phyloP scores from a whole-genome alignment of 2,888 invertebrate genomes.

The Prosopocoilus inquinatus region DNA sequence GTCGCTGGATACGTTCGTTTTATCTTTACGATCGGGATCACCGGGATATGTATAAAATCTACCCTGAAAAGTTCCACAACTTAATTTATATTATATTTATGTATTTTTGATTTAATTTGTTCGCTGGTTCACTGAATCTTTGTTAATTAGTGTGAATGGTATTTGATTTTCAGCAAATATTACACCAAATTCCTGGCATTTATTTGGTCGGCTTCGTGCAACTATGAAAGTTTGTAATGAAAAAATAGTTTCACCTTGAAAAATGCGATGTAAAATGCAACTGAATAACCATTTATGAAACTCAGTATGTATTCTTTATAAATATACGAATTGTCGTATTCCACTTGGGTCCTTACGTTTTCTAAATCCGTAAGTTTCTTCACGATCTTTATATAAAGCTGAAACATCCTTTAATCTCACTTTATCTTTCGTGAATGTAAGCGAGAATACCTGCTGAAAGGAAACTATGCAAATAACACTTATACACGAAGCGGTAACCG shows the following conservation, averaged over 20 bases:
- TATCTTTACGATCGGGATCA: slow-evolving; percentile 29
- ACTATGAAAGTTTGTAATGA: no score
- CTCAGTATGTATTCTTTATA: slow-evolving; percentile 31
- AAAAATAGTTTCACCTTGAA: slow-evolving; percentile 22
- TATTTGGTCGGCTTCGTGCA: no score
- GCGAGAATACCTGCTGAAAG: background rate
- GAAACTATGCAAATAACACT: slow-evolving; percentile 7
- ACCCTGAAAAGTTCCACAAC: slow-evolving; percentile 27
- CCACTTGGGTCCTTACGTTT: slow-evolving; percentile 28
- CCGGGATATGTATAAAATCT: slow-evolving; percentile 45
- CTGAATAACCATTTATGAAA: slow-evolving; percentile 27
- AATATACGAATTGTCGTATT: slow-evolving; percentile 29
- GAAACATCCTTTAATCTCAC: slow-evolving; percentile 4
- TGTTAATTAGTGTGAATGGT: no score
- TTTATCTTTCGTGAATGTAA: no score
- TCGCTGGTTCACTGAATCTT: no score
- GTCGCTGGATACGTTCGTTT: slow-evolving; percentile 32
- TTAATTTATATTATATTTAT: no score
- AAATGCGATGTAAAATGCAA: slow-evolving; percentile 30
- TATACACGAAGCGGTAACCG: background rate
- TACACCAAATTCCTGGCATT: no score
- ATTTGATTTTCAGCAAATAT: no score
- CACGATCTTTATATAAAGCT: slow-evolving; percentile 24
- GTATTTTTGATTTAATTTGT: no score
- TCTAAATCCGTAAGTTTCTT: slow-evolving; percentile 26